A percentile compares a stretch with the other conserved stretches of the same genome.
phyloP scores from a whole-genome alignment of 2,797 vertebrate species.

The Sebastes nivosus region DNA sequence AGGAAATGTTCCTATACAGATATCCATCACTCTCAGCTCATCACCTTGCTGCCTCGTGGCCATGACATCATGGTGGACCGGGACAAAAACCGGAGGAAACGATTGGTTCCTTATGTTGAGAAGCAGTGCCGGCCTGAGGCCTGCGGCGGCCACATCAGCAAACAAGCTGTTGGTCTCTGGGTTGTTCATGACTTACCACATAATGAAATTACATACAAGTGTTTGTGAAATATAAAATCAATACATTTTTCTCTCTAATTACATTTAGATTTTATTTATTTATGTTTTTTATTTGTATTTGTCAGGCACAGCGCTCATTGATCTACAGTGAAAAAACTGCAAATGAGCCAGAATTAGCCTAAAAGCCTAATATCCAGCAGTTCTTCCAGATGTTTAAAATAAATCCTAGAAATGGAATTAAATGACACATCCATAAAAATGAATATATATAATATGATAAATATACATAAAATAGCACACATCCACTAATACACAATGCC shows the following conservation, averaged over 20 bases:
- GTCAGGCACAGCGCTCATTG: not conserved
- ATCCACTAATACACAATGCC: not conserved
- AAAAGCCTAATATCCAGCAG: not conserved
- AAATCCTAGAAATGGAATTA: not conserved
- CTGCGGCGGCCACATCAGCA: slow-evolving; percentile 59
- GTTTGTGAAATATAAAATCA: slow-evolving; percentile 18
- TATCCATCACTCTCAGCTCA: slow-evolving; percentile 85
- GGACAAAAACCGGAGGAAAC: slow-evolving; percentile 53
- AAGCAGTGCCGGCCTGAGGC: slow-evolving; percentile 46
- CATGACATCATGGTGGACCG: slow-evolving; percentile 76
- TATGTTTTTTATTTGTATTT: not conserved
- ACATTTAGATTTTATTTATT: slow-evolving; percentile 5
- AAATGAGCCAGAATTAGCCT: not conserved
- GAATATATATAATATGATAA: not conserved
- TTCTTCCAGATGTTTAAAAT: not conserved
- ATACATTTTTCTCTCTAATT: slow-evolving; percentile 12
- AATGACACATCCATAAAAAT: not conserved
- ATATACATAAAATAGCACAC: not conserved
- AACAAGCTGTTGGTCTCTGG: slow-evolving; percentile 45
- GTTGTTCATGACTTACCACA: slow-evolving; percentile 15
- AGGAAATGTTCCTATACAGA: slow-evolving; percentile 84
- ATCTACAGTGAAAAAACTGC: not conserved
- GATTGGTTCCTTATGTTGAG: slow-evolving; percentile 80
- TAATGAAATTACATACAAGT: not conserved
- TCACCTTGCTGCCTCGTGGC: slow-evolving; percentile 73